Base-by-base conservation (phyloP, 2,888 invertebrate species). In the Dione juno region DNA sequence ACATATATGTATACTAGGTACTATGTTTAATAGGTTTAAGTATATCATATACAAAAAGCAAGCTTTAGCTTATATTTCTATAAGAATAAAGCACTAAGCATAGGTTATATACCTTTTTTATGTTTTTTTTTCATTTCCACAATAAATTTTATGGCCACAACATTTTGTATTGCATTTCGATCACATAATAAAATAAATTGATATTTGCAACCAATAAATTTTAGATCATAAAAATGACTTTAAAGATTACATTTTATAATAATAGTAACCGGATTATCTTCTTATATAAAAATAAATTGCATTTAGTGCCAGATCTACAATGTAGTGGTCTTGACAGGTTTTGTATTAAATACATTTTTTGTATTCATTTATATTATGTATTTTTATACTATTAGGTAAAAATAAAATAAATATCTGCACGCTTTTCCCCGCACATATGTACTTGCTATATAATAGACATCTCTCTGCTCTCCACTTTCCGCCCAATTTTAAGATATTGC, bases 191-290 rank as follows among this genome's bases (percentile, higher is more conserved):
- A 53, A 68, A 61, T 61, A 43, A 59, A 63, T 43, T 61, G 28
- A 19, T 11, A 45, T 10, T 66, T 59, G 43, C 37, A 41, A 19
- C 41, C 61, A 61, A 67, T 68, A 52, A 68, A 61, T 67, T 61
- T 14, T 35, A 13, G 35, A n/a, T 48, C 28, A 53, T 67, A 53
- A 67, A 67, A 43, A 14, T 48, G 65, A 53, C 21, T 53, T 66
- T 66, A 50, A 67, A 58, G 7, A 28, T n/a, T 61, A 16, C 41
- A 19, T 57, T 57, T 54, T 61, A 52, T 28, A 52, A 53, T 67
- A 61, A 50, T 59, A 48, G 37, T 48, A 67, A 67, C 67, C 67
- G 63, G 66, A 71, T 74, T 65, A 68, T 63, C 35, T 50, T 40
- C n/a, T 40, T 41, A 64, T 59, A 66, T 64, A 64, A 40, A 48